Evolutionary conservation across 2,113 vertebrate genomes (phyloP), one percentile per base, ranked within the genome.

Genomic region (Nothobranchius kuhntae): DNA sequence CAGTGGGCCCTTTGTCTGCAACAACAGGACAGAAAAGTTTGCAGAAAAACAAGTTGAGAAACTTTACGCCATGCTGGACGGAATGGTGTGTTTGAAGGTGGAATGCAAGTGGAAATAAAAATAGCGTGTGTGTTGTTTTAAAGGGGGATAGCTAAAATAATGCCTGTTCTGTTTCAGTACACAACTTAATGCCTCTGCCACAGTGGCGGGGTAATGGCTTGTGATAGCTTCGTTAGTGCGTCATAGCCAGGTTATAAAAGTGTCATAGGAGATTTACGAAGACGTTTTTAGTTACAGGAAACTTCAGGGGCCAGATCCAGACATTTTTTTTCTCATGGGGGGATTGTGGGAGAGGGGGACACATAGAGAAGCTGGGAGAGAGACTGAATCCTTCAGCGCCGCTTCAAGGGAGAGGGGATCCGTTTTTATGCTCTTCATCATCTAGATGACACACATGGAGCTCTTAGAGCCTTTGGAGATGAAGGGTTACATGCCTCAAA

Each of bases 221-320:
- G 78, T 74, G 75, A 90, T 86, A 56, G 82, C 82, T 89, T 87
- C 73, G 50, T 87, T 91, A 90, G 87, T 90, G 88, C 77, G 70
- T 90, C 89, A 86, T 75, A 82, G 86, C 79, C 78, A 77, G 81
- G 87, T 89, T 88, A 82, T 78, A 76, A 88, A 90, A 77, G 80
- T 79, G 65, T 76, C 84, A 65, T 40, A 12, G 45, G 15, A 85
- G 84, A 92, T 91, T 92, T 90, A 90, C 75, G 80, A 72, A 83
- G 86, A 82, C 78, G 77, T 75, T 86, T 90, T 88, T 82, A 80
- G 88, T 91, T 87, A 81, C 87, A 90, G 89, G 89, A 89, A 89
- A 91, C 87, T 84, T 85, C 38, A 36, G 68, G 40, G 76, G 76
- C 10, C 21, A 77, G 73, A 80, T 85, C 56, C 50, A 75, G 65